A percentile compares a stretch with the other conserved stretches of the same genome.
phyloP scores from a whole-genome alignment of 1,140 invertebrate genomes.

The Ceratosolen fusciceps region DNA sequence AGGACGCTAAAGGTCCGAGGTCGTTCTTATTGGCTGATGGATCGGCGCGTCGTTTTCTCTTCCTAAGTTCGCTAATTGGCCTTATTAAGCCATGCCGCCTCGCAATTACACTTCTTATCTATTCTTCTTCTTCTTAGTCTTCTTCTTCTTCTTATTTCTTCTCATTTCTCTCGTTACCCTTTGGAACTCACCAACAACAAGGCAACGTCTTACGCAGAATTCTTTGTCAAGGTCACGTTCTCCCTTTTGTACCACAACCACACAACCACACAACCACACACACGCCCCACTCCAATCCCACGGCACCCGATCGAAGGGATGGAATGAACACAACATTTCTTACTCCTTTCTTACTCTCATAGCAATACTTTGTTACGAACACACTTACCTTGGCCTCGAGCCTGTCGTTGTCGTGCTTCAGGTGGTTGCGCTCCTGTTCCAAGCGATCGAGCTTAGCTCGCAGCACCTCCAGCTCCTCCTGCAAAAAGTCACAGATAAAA shows the following conservation, averaged over 20 bases:
- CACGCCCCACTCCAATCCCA: no score
- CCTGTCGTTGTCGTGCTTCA: constrained; percentile 91
- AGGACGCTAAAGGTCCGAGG: no score
- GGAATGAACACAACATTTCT: no score
- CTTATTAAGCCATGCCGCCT: constrained; percentile 34
- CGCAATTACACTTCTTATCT: constrained; percentile 26
- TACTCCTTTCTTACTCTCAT: no score
- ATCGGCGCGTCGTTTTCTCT: constrained; percentile 7
- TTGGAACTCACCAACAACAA: no score
- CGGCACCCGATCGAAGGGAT: no score
- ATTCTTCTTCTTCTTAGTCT: neutral
- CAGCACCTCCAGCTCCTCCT: constrained; percentile 90
- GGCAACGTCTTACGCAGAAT: no score
- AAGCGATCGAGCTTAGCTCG: constrained; percentile 87
- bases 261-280: no score
- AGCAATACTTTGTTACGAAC: constrained; percentile 33
- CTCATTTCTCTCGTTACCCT: no score
- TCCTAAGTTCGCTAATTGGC: constrained; percentile 35
- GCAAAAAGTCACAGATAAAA: constrained; percentile 62
- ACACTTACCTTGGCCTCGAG: constrained; percentile 89
- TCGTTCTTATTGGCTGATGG: neutral
- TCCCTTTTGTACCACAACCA: no score
- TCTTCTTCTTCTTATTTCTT: no score
- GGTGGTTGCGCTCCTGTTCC: constrained; percentile 85
- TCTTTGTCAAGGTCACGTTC: no score